phyloP scores from a whole-genome alignment of 2,797 vertebrate genomes.

The Brachyalestes nurse region DNA sequence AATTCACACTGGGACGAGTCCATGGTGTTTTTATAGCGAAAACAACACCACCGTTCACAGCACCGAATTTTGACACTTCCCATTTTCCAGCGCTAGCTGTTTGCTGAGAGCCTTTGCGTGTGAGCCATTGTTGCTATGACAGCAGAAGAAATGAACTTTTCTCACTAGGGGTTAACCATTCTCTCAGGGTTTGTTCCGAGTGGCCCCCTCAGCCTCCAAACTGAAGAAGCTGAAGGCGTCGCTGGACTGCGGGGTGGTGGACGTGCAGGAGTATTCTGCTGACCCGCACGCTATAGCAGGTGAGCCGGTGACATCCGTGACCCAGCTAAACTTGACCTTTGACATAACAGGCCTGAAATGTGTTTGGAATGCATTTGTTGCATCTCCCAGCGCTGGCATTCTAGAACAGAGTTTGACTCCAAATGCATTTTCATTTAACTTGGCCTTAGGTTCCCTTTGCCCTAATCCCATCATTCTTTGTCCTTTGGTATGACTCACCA shows the following conservation, averaged over 20 bases:
- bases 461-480: slow-evolving; percentile 40
- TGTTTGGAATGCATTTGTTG: not conserved
- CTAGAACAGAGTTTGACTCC: slow-evolving; percentile 10
- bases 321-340: not conserved
- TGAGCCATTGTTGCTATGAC: slow-evolving; percentile 14
- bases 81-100: slow-evolving; percentile 8
- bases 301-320: slow-evolving; percentile 65
- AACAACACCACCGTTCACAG: slow-evolving; percentile 10
- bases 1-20: not conserved
- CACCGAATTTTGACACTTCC: not conserved
- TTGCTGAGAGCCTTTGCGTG: slow-evolving; percentile 6
- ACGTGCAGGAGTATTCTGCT: slow-evolving; percentile 94
- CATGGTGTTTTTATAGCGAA: slow-evolving; percentile 1
- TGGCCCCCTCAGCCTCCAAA: slow-evolving; percentile 96
- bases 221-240: slow-evolving; percentile 98
- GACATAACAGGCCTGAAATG: not conserved
- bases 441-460: slow-evolving; percentile 27
- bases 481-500: slow-evolving; percentile 19
- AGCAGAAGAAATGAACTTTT: not conserved
- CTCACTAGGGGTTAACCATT: slow-evolving; percentile 38
- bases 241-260: slow-evolving; percentile 95
- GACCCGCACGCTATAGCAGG: slow-evolving; percentile 98
- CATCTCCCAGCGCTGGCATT: not conserved
- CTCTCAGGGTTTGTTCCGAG: slow-evolving; percentile 92
- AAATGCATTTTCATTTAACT: slow-evolving; percentile 34